Evolutionary conservation across 2,797 vertebrate genomes (phyloP).

Genomic region (Acipenser oxyrinchus): DNA sequence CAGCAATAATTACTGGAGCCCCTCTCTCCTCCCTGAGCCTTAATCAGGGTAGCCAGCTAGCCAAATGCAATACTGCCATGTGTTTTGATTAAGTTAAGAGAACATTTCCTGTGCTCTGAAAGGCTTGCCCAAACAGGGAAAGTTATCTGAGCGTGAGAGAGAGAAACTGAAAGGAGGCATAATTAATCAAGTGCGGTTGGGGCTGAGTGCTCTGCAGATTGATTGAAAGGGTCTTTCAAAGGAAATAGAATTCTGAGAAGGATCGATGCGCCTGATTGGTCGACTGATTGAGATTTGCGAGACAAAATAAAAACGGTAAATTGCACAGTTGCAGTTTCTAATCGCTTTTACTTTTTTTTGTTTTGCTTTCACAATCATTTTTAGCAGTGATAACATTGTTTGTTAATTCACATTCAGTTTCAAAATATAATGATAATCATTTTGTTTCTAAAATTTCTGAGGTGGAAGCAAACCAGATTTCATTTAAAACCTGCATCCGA

Average conservation of each 20-base stretch:
- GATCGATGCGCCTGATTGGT: conserved; percentile 55
- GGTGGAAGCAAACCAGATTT: too few relatives aligned
- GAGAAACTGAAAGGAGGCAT: conserved; percentile 54
- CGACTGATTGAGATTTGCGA: conserved; percentile 51
- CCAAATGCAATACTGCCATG: conserved; percentile 16
- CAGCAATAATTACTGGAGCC: neutral
- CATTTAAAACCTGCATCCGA: too few relatives aligned
- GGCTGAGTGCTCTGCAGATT: conserved; percentile 77
- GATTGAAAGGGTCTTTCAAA: conserved; percentile 67
- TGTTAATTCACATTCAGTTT: too few relatives aligned
- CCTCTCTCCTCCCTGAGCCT: too few relatives aligned
- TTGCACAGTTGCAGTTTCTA: neutral
- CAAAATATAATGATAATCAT: too few relatives aligned
- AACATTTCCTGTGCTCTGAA: conserved; percentile 76
- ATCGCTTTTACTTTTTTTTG: too few relatives aligned
- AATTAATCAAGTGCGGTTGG: conserved; percentile 73
- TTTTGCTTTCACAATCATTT: too few relatives aligned
- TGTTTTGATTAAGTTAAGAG: conserved; percentile 68
- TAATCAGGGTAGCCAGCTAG: neutral
- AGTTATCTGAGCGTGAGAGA: conserved; percentile 38
- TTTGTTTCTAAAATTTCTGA: too few relatives aligned
- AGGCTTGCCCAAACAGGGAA: conserved; percentile 56
- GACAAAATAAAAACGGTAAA: conserved; percentile 26
- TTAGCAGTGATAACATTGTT: too few relatives aligned
- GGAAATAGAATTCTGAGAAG: conserved; percentile 80